These are phyloP conservation scores for Epinephelus lanceolatus DNA, from an alignment of 2,113 vertebrate species.

Conservation along the genomic window DNA sequence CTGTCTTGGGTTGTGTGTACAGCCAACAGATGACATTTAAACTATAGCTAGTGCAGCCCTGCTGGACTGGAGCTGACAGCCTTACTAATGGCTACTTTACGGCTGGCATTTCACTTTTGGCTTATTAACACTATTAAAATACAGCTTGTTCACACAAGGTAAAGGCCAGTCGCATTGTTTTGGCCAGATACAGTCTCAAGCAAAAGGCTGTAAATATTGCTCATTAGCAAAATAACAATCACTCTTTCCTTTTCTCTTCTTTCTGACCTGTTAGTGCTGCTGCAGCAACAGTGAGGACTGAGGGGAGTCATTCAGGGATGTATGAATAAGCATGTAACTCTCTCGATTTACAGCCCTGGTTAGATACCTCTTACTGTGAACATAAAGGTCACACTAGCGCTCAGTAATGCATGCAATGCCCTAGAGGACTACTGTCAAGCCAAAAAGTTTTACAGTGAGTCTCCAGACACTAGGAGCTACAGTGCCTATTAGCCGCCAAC, in stretches of 20 bases:
- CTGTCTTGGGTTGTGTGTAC: constrained; percentile 38
- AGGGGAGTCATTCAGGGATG: background rate
- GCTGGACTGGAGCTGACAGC: constrained; percentile 64
- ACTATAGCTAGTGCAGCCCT: constrained; percentile 45
- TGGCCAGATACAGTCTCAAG: constrained; percentile 29
- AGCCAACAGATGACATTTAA: constrained; percentile 79
- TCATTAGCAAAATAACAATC: constrained; percentile 38
- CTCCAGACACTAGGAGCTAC: constrained; percentile 30
- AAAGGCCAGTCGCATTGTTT: constrained; percentile 60
- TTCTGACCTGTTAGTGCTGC: background rate
- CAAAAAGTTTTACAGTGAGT: constrained; percentile 46
- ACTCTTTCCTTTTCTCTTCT: background rate
- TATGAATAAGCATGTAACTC: constrained; percentile 8
- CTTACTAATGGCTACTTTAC: constrained; percentile 78
- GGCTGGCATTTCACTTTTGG: constrained; percentile 78
- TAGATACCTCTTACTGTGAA: constrained; percentile 27
- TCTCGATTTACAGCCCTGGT: constrained; percentile 40
- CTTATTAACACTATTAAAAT: constrained; percentile 77
- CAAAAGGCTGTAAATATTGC: constrained; percentile 28
- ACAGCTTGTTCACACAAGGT: constrained; percentile 64
- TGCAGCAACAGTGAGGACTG: background rate
- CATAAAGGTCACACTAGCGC: constrained; percentile 52
- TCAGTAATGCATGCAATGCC: constrained; percentile 44
- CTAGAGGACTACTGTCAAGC: constrained; percentile 10
- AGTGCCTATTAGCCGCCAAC: constrained; percentile 34